A percentile compares a stretch with the other conserved stretches of the same genome.
Conservation (phyloP, 2,113 vertebrate genomes). For the Fulica atra region DNA sequence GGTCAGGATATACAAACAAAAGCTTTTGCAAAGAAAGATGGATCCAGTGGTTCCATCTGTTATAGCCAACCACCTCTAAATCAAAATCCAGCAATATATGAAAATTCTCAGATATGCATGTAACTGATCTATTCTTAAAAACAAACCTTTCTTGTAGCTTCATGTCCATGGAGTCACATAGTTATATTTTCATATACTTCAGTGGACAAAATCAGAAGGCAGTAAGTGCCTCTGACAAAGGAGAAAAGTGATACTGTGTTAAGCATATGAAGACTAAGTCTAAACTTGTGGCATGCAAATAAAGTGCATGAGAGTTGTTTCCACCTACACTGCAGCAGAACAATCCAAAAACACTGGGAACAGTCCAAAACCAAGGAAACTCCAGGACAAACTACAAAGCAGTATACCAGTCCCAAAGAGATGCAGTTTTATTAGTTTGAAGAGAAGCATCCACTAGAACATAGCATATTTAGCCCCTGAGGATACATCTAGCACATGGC, state of each 20-base stretch:
- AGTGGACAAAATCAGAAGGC: not conserved
- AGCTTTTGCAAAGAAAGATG: not conserved
- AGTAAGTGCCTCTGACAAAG: not conserved
- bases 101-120: not conserved
- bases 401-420: not conserved
- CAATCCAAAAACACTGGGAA: not conserved
- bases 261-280: not conserved
- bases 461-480: not conserved
- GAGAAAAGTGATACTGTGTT: not conserved
- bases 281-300: not conserved
- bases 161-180: not conserved
- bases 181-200: not conserved
- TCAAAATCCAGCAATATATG: not conserved
- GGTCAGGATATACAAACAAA: not conserved
- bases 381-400: not conserved
- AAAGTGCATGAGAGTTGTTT: fast-evolving
- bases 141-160: not conserved
- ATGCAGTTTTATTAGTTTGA: not conserved
- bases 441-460: not conserved
- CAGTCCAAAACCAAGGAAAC: not conserved
- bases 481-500: fast-evolving
- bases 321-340: not conserved
- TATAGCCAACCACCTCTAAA: not conserved
- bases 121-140: not conserved
- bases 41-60: not conserved